Evolutionary conservation across 2,888 invertebrate genomes (phyloP).

Genomic region (Cloeon dipterum): DNA sequence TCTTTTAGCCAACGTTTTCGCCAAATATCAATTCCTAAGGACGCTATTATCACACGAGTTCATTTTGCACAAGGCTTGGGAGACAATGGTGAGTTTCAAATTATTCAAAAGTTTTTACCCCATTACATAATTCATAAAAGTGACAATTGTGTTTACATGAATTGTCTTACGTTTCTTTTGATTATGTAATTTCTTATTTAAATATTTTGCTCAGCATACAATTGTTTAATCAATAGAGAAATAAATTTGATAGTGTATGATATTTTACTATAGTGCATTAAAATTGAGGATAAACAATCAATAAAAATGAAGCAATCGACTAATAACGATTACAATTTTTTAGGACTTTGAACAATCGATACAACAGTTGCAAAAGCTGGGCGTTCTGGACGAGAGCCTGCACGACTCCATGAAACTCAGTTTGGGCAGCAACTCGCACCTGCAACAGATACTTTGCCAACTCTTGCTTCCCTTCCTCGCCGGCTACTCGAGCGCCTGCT

Average conservation of each 20-base stretch:
- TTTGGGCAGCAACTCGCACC: slow-evolving; percentile 22
- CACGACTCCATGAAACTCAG: slow-evolving; percentile 15
- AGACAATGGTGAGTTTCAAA: slow-evolving; percentile 21
- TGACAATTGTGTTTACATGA: too few species aligned
- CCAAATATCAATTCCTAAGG: slow-evolving; percentile 24
- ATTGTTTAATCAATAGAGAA: too few species aligned
- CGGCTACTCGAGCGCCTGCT: slow-evolving; percentile 27
- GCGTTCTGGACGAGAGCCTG: slow-evolving; percentile 13
- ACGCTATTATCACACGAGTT: slow-evolving; percentile 37
- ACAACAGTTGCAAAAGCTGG: slow-evolving; percentile 14
- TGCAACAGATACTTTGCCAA: slow-evolving; percentile 30
- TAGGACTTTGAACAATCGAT: slow-evolving; percentile 24
- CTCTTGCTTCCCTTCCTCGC: slow-evolving; percentile 37
- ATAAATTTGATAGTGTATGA: too few species aligned
- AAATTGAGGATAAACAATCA: too few species aligned
- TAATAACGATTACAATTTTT: slow-evolving; percentile 2
- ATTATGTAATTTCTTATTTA: too few species aligned
- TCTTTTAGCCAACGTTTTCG: slow-evolving; percentile 23
- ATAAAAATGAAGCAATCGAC: too few species aligned
- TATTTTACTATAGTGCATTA: too few species aligned
- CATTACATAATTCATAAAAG: too few species aligned
- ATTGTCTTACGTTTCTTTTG: too few species aligned
- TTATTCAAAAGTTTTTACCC: too few species aligned
- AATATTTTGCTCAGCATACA: too few species aligned
- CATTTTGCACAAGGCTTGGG: slow-evolving; percentile 28